These are phyloP conservation scores for Amphibalanus amphitrite DNA, from an alignment of 1,140 invertebrate species.

Conservation along the genomic window DNA sequence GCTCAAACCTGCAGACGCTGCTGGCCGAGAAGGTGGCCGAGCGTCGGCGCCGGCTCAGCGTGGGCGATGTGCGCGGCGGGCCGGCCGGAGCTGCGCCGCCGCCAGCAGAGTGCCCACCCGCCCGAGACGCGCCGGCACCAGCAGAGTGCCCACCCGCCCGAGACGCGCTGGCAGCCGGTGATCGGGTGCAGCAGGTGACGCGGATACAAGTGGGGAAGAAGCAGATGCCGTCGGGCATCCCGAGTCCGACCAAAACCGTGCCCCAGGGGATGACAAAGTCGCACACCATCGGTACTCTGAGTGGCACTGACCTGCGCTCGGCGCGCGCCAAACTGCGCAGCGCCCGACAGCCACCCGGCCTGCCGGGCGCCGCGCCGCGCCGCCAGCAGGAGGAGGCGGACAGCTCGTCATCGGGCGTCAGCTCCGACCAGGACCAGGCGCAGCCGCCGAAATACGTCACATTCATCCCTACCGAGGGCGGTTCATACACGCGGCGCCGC, in stretches of 20 bases:
- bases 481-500: constrained; percentile 13
- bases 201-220: background rate
- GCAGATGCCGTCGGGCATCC: background rate
- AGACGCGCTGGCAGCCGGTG: no score
- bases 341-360: constrained; percentile 48
- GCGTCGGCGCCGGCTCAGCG: background rate
- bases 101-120: no score
- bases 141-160: no score
- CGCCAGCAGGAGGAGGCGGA: constrained; percentile 46
- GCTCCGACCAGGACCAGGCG: constrained; percentile 56
- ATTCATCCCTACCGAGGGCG: constrained; percentile 21
- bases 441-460: constrained; percentile 26
- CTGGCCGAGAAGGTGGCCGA: background rate
- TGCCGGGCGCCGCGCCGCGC: background rate
- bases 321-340: constrained; percentile 46
- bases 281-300: constrained; percentile 30
- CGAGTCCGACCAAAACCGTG: background rate
- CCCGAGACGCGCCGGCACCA: no score
- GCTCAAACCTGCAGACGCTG: background rate
- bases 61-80: background rate
- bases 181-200: background rate
- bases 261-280: background rate
- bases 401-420: constrained; percentile 69
- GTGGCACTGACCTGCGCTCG: constrained; percentile 70
- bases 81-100: no score